Evolutionary conservation across 2,797 vertebrate species (phyloP).

Genomic region (Knipowitschia caucasica): DNA sequence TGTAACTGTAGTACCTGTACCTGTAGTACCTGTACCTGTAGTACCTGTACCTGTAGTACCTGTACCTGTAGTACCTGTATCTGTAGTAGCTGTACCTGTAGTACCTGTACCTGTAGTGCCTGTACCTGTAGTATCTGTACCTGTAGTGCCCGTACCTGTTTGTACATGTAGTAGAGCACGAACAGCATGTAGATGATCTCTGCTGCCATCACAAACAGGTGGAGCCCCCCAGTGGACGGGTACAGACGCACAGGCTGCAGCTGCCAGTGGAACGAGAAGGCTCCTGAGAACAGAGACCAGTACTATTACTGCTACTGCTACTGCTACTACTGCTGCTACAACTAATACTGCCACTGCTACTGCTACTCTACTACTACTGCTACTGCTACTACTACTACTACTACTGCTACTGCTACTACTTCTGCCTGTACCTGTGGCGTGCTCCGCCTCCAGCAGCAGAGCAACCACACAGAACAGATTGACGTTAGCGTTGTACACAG

Average conservation of each 20-base stretch:
- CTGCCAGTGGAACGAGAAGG: slow-evolving; percentile 77
- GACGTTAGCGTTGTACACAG: slow-evolving; percentile 90
- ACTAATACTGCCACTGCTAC: no score
- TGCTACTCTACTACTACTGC: no score
- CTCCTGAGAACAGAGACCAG: slow-evolving; percentile 66
- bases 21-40: no score
- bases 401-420: no score
- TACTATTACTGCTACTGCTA: no score
- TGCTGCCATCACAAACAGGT: slow-evolving; percentile 82
- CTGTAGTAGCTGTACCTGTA: slow-evolving; percentile 1
- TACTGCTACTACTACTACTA: no score
- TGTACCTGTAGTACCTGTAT: no score
- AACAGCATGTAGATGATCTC: slow-evolving; percentile 87
- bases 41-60: no score
- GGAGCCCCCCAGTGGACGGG: slow-evolving; percentile 76
- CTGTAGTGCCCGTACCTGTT: slow-evolving; percentile 81
- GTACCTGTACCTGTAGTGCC: no score
- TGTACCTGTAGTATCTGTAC: slow-evolving; percentile 88
- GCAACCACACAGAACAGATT: slow-evolving; percentile 90
- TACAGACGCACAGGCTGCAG: slow-evolving; percentile 83
- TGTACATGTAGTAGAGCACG: slow-evolving; percentile 87
- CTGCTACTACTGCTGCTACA: no score
- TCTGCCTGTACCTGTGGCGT: slow-evolving; percentile 75
- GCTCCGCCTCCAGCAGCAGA: slow-evolving; percentile 82
- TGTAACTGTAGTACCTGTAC: background rate